Evolutionary conservation across 2,113 vertebrate species (phyloP), one percentile per base, ranked within the genome.

Genomic region (Polyodon spathula): DNA sequence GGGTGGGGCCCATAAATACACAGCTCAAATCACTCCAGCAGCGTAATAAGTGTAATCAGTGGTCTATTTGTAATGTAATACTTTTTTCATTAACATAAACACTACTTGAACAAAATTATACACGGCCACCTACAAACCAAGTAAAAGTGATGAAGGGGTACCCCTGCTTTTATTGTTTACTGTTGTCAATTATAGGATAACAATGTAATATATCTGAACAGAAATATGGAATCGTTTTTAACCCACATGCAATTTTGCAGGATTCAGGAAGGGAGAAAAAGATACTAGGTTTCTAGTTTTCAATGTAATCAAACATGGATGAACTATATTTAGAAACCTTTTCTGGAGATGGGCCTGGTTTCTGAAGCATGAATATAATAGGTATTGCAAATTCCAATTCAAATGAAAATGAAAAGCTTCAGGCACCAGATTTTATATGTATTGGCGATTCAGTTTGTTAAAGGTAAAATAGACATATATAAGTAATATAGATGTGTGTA

Each of bases 61-160:
- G 82, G 79, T 90, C 90, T 93, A 90, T 86, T 85, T 90, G 89
- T 91, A 92, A 94, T 91, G 89, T 88, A 87, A 86, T 85, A 78
- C 83, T 79, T 91, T 87, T 87, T 86, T 82, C 87, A 86, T 82
- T 80, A 88, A 93, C 90, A 88, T 94, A 96, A 94, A 95, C 93
- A 95, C 77, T 82, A 81, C 89, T 91, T 81, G 67, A 94, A 90
- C 78, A 78, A 92, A 97, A 96, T 96, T 92, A 93, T 78, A 93
- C 92, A 83, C 58, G 92, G 88, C 94, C 94, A 95, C 95, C 94
- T 92, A 95, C 90, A 72, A 78, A 83, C 92, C 76, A 67, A 80
- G 88, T 79, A 65, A 84, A 84, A 83, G 85, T 85, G 81, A 80
- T 75, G 79, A 69, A 59, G 71, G 75, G 75, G 78, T 71, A 71